phyloP scores from a whole-genome alignment of 2,797 vertebrate genomes.

The Cirrhinus molitorella region DNA sequence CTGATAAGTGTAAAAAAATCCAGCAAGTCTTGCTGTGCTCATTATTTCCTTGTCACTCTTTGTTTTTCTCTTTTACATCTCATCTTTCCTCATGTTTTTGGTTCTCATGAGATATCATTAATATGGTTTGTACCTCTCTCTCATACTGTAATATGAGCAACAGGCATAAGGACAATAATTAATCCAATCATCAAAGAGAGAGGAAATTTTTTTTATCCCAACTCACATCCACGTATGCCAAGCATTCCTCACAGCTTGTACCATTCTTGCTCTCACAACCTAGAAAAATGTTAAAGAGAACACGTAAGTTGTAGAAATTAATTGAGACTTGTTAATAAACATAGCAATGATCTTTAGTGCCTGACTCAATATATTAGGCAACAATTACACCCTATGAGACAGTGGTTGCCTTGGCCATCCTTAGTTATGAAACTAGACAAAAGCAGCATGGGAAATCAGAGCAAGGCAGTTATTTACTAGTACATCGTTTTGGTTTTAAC shows the following conservation, averaged over 20 bases:
- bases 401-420: constrained; percentile 7
- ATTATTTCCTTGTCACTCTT: not conserved
- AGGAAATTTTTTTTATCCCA: no score
- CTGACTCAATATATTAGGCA: constrained; percentile 15
- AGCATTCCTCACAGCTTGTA: constrained; percentile 87
- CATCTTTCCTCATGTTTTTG: not conserved
- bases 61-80: not conserved
- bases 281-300: constrained; percentile 61
- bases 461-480: not conserved
- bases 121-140: not conserved
- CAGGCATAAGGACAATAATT: no score
- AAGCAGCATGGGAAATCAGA: constrained; percentile 30
- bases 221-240: constrained; percentile 89
- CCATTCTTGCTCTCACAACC: constrained; percentile 82
- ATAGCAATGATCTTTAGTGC: not conserved
- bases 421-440: constrained; percentile 4
- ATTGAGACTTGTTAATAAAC: not conserved
- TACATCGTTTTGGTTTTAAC: not conserved
- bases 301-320: not conserved
- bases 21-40: not conserved
- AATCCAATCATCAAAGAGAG: no score
- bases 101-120: not conserved
- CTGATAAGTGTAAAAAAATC: not conserved
- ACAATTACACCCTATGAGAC: constrained; percentile 25
- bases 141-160: not conserved